phyloP scores from a whole-genome alignment of 1,140 invertebrate species.

The Hypothenemus hampei region DNA sequence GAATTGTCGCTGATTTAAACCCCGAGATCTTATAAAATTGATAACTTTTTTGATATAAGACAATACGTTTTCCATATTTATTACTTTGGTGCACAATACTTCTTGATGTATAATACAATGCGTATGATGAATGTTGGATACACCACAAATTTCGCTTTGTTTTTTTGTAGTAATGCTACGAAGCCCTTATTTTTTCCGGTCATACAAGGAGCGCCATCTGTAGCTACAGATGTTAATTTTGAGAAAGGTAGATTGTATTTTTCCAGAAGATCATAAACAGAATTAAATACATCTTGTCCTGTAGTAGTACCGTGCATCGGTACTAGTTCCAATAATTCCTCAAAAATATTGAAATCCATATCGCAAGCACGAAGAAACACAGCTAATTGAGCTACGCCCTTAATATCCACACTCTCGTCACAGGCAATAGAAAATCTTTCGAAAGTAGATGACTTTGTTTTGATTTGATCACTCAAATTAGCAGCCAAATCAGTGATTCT shows the following conservation, averaged over 20 bases:
- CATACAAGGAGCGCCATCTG: not conserved
- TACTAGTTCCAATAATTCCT: conserved; percentile 2
- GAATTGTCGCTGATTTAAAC: conserved; percentile 2
- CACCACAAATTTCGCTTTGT: not conserved
- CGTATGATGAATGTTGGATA: not conserved
- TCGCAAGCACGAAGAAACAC: conserved; percentile 1
- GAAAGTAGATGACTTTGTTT: not conserved
- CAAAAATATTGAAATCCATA: not conserved
- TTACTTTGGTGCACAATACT: not conserved
- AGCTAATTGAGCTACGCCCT: not conserved
- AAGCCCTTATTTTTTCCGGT: not conserved
- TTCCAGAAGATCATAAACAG: not conserved
- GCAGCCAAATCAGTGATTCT: not conserved
- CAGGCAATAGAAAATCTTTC: not conserved
- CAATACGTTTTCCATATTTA: not conserved
- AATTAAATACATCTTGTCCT: conserved; percentile 1
- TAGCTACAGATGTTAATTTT: conserved; percentile 2
- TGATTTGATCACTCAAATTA: not conserved
- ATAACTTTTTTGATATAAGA: not conserved
- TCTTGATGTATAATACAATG: not conserved
- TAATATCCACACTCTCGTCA: not conserved
- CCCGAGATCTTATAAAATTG: conserved; percentile 1
- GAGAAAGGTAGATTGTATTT: not conserved
- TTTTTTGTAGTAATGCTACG: conserved; percentile 1
- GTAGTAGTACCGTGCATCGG: not conserved